A percentile compares a stretch with the other conserved stretches of the same genome.
Evolutionary conservation across 1,140 invertebrate species (phyloP).

Genomic region (Caenorhabditis tropicalis): DNA sequence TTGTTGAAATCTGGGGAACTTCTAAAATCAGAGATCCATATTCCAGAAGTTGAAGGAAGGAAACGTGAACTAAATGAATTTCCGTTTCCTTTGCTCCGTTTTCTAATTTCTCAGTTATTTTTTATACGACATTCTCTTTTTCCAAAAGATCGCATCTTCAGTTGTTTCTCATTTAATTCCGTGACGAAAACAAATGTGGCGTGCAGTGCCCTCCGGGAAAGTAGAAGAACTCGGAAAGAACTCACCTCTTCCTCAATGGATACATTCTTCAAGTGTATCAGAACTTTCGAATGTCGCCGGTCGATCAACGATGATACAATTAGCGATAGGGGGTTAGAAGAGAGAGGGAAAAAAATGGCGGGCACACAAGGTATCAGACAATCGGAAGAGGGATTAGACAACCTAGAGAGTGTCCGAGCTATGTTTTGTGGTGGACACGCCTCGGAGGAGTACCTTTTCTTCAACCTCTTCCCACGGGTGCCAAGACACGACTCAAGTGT

Average conservation of each 20-base stretch:
- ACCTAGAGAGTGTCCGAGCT: background rate
- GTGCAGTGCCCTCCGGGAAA: slow-evolving; percentile 29
- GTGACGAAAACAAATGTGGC: slow-evolving; percentile 40
- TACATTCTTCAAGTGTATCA: slow-evolving; percentile 31
- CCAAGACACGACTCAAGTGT: background rate
- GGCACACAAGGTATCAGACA: slow-evolving; percentile 18
- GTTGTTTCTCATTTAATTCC: slow-evolving; percentile 14
- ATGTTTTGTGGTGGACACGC: slow-evolving; percentile 41
- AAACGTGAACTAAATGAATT: background rate
- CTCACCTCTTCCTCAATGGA: slow-evolving; percentile 27
- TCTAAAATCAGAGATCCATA: background rate
- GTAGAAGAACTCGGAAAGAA: background rate
- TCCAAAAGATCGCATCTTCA: slow-evolving; percentile 13
- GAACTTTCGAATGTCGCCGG: slow-evolving; percentile 32
- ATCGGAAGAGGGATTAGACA: slow-evolving; percentile 24
- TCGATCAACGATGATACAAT: slow-evolving; percentile 42
- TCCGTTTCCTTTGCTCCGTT: background rate
- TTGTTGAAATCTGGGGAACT: background rate
- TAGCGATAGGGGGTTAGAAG: slow-evolving; percentile 4
- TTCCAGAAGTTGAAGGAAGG: background rate
- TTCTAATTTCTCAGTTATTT: slow-evolving; percentile 1
- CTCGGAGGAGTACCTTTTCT: background rate
- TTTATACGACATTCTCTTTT: background rate
- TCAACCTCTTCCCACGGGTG: background rate
- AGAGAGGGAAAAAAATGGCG: background rate